These are phyloP conservation scores for Protomyctophum bolini DNA, from an alignment of 2,113 vertebrate genomes.

Conservation along the genomic window DNA sequence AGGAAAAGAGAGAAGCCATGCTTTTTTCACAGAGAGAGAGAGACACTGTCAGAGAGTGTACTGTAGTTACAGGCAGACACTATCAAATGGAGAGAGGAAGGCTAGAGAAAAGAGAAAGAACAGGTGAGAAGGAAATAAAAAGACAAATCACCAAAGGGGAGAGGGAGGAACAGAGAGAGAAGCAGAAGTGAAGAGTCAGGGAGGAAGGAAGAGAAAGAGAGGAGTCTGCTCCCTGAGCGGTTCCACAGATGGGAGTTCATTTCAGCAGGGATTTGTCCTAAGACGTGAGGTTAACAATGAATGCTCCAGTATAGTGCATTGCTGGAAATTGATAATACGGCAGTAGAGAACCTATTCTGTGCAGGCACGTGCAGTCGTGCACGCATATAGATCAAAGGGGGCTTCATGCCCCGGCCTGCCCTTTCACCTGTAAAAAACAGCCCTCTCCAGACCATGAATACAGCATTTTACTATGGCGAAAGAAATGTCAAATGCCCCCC, in stretches of 20 bases:
- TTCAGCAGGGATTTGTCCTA: constrained; percentile 36
- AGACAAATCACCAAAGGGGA: background rate
- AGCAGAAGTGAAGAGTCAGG: background rate
- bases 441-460: too few species aligned
- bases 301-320: constrained; percentile 12
- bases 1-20: constrained; percentile 6
- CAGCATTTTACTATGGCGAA: too few species aligned
- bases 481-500: too few species aligned
- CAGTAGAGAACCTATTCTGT: too few species aligned
- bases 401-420: too few species aligned
- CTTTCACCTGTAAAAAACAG: too few species aligned
- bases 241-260: constrained; percentile 38
- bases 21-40: background rate
- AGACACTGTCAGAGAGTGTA: constrained; percentile 27
- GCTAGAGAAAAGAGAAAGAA: too few species aligned
- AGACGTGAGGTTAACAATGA: constrained; percentile 34
- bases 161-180: background rate
- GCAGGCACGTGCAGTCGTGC: too few species aligned
- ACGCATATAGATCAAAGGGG: too few species aligned
- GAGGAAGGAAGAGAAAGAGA: constrained; percentile 39
- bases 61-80: too few species aligned
- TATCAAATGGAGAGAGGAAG: too few species aligned
- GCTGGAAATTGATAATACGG: constrained; percentile 1
- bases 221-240: constrained; percentile 48
- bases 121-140: too few species aligned